A percentile compares a stretch with the other conserved stretches of the same genome.
Evolutionary conservation across 1,140 invertebrate genomes (phyloP).

Genomic region (Campoletis sonorensis): DNA sequence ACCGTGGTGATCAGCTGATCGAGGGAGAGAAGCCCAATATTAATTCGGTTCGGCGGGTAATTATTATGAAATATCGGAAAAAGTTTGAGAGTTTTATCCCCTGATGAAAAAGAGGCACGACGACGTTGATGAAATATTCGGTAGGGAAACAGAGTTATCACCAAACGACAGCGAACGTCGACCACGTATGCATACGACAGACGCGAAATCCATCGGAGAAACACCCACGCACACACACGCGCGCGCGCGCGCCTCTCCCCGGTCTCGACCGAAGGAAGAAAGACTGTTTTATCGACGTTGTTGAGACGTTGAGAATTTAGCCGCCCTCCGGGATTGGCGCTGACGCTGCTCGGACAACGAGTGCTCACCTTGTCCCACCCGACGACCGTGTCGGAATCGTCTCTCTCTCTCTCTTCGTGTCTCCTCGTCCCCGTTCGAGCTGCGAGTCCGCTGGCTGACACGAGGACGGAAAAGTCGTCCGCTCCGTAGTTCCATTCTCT

Average conservation of each 20-base stretch:
- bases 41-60: too few relatives aligned
- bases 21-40: too few relatives aligned
- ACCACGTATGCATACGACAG: too few relatives aligned
- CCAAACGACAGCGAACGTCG: too few relatives aligned
- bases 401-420: constrained; percentile 23
- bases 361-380: constrained; percentile 1
- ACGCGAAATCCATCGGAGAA: too few relatives aligned
- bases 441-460: constrained; percentile 45
- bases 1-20: too few relatives aligned
- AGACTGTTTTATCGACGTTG: constrained; percentile 34
- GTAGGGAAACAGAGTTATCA: too few relatives aligned
- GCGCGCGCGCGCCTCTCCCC: not conserved
- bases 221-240: not conserved
- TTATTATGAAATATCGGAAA: too few relatives aligned
- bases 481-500: not conserved
- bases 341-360: constrained; percentile 9
- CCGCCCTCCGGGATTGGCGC: not conserved
- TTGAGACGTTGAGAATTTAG: not conserved
- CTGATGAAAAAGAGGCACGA: too few relatives aligned
- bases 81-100: too few relatives aligned
- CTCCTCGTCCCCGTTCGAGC: constrained; percentile 10
- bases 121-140: too few relatives aligned
- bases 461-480: constrained; percentile 44
- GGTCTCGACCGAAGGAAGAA: not conserved
- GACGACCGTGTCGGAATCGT: constrained; percentile 21